Evolutionary conservation across 2,113 vertebrate genomes (phyloP).

Genomic region (Salminus brasiliensis): DNA sequence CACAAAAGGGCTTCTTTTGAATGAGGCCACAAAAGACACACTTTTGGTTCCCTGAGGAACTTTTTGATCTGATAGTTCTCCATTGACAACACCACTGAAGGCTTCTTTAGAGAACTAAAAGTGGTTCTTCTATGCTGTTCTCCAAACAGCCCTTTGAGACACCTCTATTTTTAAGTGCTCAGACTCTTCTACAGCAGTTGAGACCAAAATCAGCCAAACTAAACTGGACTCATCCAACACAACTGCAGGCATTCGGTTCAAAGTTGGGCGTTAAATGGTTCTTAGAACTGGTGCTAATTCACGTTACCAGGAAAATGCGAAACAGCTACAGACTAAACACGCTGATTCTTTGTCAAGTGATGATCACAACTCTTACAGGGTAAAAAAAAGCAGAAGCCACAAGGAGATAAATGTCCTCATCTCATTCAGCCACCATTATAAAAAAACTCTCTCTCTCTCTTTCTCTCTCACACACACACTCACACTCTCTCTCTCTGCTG

Average conservation of each 20-base stretch:
- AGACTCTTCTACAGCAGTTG: too few relatives aligned
- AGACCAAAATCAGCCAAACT: not conserved
- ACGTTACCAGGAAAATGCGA: too few relatives aligned
- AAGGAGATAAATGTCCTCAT: not conserved
- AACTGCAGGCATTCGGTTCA: not conserved
- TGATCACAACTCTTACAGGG: not conserved
- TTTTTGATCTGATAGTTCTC: too few relatives aligned
- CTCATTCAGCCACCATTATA: not conserved
- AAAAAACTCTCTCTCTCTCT: not conserved
- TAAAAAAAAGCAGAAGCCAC: not conserved
- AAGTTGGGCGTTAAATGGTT: not conserved
- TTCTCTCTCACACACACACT: conserved; percentile 24
- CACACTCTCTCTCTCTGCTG: not conserved
- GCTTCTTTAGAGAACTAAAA: too few relatives aligned
- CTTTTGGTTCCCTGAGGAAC: too few relatives aligned
- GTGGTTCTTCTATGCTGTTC: too few relatives aligned
- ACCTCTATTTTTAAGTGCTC: not conserved
- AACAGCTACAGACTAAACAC: not conserved
- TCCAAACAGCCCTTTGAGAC: too few relatives aligned
- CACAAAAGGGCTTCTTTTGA: too few relatives aligned
- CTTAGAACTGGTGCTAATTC: too few relatives aligned
- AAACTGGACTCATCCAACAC: too few relatives aligned
- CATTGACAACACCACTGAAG: too few relatives aligned
- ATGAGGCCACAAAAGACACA: too few relatives aligned
- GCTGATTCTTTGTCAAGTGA: not conserved